Evolutionary conservation across 1,140 invertebrate genomes (phyloP).

Genomic region (Sarcophaga bullata): DNA sequence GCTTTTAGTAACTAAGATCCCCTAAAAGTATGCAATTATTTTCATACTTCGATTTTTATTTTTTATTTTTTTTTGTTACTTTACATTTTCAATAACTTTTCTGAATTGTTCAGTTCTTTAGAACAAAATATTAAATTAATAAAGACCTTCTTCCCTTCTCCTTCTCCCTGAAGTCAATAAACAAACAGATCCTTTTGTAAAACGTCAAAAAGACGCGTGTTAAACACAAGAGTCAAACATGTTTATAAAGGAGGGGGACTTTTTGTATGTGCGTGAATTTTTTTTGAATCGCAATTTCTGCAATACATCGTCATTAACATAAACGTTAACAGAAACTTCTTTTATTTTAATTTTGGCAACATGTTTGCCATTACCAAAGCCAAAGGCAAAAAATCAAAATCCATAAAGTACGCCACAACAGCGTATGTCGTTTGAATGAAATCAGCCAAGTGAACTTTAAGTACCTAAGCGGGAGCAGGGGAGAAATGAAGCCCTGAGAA

Average conservation of each 20-base stretch:
- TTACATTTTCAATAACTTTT: too few relatives aligned
- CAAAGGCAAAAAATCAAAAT: constrained; percentile 35
- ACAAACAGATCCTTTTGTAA: constrained; percentile 37
- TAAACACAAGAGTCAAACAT: constrained; percentile 40
- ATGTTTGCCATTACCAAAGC: constrained; percentile 40
- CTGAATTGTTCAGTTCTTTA: too few relatives aligned
- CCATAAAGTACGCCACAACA: constrained; percentile 10
- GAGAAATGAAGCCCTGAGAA: background rate
- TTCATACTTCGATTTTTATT: too few relatives aligned
- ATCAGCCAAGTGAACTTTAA: background rate
- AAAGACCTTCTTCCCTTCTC: too few relatives aligned
- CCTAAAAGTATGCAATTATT: too few relatives aligned
- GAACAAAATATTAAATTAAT: too few relatives aligned
- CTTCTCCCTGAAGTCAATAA: background rate
- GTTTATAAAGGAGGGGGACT: background rate
- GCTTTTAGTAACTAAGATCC: too few relatives aligned
- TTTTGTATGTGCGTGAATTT: too few relatives aligned
- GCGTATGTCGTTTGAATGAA: constrained; percentile 25
- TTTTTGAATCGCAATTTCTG: constrained; percentile 14
- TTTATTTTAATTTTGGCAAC: background rate
- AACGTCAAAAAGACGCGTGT: constrained; percentile 40
- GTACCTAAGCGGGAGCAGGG: background rate
- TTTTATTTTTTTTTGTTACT: too few relatives aligned
- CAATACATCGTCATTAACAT: constrained; percentile 2
- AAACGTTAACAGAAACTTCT: background rate